Evolutionary conservation across 2,797 vertebrate genomes (phyloP).

Genomic region (Hypotaenidia philippensis): DNA sequence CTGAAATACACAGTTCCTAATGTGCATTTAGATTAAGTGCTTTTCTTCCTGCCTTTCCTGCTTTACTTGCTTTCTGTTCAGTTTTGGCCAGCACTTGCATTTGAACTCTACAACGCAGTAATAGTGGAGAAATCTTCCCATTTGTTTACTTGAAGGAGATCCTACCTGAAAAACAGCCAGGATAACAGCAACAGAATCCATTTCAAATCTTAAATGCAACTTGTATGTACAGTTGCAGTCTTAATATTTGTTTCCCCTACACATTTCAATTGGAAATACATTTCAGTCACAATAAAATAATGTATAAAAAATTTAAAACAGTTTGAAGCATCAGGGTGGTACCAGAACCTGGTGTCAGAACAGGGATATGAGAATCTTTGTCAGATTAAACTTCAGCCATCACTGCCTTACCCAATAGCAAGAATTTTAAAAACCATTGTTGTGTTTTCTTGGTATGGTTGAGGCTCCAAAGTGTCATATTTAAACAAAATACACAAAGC

Average conservation of each 20-base stretch:
- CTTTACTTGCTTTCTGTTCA: background rate
- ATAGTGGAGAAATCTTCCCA: background rate
- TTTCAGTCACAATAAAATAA: background rate
- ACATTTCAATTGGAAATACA: background rate
- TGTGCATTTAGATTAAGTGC: background rate
- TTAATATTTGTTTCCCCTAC: background rate
- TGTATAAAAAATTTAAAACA: background rate
- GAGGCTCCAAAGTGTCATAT: background rate
- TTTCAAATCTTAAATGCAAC: background rate
- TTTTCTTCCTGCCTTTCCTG: background rate
- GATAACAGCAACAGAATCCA: background rate
- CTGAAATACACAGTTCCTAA: background rate
- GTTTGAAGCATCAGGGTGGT: background rate
- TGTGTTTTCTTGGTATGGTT: background rate
- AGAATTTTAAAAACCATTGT: background rate
- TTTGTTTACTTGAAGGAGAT: background rate
- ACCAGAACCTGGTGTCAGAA: background rate
- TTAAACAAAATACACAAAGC: background rate
- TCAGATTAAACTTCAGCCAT: background rate
- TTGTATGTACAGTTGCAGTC: background rate
- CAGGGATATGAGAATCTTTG: background rate
- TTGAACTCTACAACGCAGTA: background rate
- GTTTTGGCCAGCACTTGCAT: background rate
- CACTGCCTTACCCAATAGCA: background rate
- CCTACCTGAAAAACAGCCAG: background rate